These are phyloP conservation scores for Machimus rusticus DNA, from an alignment of 2,888 invertebrate genomes.

Conservation along the genomic window DNA sequence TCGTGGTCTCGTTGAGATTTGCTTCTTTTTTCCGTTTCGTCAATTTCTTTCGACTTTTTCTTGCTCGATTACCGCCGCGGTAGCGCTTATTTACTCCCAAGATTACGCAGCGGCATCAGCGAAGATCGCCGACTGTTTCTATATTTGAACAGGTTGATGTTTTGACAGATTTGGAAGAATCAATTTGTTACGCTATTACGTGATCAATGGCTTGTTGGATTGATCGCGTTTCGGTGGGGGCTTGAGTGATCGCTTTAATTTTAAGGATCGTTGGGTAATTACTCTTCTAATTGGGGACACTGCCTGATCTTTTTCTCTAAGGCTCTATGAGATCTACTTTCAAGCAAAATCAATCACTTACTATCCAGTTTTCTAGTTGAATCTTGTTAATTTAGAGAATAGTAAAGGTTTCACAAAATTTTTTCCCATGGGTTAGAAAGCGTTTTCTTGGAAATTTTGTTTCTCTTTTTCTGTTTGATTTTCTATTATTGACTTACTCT, in stretches of 20 bases:
- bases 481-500: neutral
- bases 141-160: conserved; percentile 28
- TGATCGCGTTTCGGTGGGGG: neutral
- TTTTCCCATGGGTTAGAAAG: neutral
- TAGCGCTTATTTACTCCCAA: conserved; percentile 28
- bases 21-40: neutral
- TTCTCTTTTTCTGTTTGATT: neutral
- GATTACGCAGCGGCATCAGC: neutral
- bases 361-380: neutral
- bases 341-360: neutral
- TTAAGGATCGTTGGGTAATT: conserved; percentile 20
- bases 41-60: neutral
- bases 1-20: neutral
- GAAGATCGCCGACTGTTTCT: neutral
- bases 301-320: neutral
- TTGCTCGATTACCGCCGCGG: neutral
- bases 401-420: neutral
- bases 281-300: neutral
- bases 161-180: conserved; percentile 21
- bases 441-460: neutral
- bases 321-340: neutral
- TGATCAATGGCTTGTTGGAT: conserved; percentile 7
- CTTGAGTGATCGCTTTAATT: conserved; percentile 9
- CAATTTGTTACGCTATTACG: conserved; percentile 27
- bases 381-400: neutral